These are phyloP conservation scores for Cheumatopsyche charites DNA, from an alignment of 1,140 invertebrate species.

Conservation along the genomic window DNA sequence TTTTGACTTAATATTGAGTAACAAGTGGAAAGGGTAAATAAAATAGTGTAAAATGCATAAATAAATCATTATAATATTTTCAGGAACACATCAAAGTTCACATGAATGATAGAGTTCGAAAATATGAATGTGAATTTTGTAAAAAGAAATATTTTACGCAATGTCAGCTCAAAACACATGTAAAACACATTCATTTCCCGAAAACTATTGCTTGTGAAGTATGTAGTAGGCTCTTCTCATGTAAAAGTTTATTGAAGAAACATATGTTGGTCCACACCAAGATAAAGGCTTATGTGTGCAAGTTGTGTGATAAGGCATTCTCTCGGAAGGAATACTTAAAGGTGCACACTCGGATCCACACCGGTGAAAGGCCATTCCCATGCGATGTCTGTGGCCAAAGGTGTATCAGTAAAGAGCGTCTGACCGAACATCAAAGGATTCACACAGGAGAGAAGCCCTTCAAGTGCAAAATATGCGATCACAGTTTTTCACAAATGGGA, in stretches of 20 bases:
- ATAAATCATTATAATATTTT: slow-evolving; percentile 42
- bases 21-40: no score
- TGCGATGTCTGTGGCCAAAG: slow-evolving; percentile 67
- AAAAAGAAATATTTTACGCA: slow-evolving; percentile 58
- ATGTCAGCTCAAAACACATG: slow-evolving; percentile 52
- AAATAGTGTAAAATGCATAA: no score
- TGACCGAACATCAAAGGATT: slow-evolving; percentile 64
- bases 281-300: slow-evolving; percentile 65
- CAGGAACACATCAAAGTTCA: slow-evolving; percentile 57
- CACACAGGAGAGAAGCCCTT: slow-evolving; percentile 77
- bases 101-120: slow-evolving; percentile 53
- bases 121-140: slow-evolving; percentile 56
- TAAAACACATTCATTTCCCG: slow-evolving; percentile 53
- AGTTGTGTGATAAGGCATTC: slow-evolving; percentile 65
- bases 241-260: slow-evolving; percentile 65
- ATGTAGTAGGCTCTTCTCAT: slow-evolving; percentile 57
- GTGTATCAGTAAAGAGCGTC: slow-evolving; percentile 54
- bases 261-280: slow-evolving; percentile 70
- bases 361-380: slow-evolving; percentile 64
- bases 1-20: no score
- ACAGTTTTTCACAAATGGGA: slow-evolving; percentile 64
- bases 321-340: slow-evolving; percentile 61
- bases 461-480: slow-evolving; percentile 65
- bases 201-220: slow-evolving; percentile 55
- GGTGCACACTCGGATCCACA: slow-evolving; percentile 65